Evolutionary conservation across 2,888 invertebrate genomes (phyloP).

Genomic region (Leptopilina syphax): DNA sequence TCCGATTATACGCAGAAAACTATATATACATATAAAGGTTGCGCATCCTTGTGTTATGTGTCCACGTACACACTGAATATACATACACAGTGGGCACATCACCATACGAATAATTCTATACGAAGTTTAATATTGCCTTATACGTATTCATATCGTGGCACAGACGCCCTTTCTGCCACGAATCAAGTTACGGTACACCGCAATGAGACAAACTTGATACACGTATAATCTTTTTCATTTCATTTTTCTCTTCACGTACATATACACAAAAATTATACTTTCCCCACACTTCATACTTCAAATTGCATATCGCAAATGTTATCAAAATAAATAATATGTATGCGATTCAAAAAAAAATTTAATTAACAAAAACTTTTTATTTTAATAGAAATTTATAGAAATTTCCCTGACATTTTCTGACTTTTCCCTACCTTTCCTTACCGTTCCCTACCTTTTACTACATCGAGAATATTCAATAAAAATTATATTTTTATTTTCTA

Average conservation of each 20-base stretch:
- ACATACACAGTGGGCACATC: neutral
- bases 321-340: too few species aligned
- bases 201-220: conserved; percentile 28
- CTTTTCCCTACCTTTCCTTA: too few species aligned
- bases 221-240: conserved; percentile 4
- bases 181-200: conserved; percentile 34
- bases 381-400: too few species aligned
- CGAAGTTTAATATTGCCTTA: conserved; percentile 59
- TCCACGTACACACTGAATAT: conserved; percentile 11
- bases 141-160: conserved; percentile 54
- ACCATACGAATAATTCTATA: conserved; percentile 39
- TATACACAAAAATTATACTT: neutral
- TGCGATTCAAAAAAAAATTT: too few species aligned
- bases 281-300: neutral
- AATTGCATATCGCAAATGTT: too few species aligned
- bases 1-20: conserved; percentile 55
- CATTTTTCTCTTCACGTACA: neutral
- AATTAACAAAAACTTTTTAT: too few species aligned
- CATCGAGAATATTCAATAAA: too few species aligned
- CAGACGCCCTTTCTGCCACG: conserved; percentile 13
- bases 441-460: too few species aligned
- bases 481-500: too few species aligned
- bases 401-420: too few species aligned
- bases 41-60: conserved; percentile 38
- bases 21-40: conserved; percentile 40